A percentile compares a stretch with the other conserved stretches of the same genome.
These are phyloP conservation scores for Apis laboriosa DNA, from an alignment of 1,140 invertebrate species.

Conservation along the genomic window DNA sequence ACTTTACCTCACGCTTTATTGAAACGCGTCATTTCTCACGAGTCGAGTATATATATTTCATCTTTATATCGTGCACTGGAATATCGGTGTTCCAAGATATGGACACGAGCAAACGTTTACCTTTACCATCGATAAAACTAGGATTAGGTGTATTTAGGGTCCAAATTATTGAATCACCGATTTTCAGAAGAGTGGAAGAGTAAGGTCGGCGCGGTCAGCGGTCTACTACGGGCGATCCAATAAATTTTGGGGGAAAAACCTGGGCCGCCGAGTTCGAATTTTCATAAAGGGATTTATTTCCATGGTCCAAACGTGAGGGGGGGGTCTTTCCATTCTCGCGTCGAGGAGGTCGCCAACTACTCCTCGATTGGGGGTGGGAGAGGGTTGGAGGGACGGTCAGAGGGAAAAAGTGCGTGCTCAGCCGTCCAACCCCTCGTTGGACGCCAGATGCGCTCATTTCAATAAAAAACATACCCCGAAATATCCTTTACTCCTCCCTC, in stretches of 20 bases:
- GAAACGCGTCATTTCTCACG: background rate
- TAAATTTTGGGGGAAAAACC: conserved; percentile 66
- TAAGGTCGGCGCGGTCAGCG: conserved; percentile 53
- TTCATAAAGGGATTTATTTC: conserved; percentile 76
- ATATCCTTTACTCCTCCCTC: conserved; percentile 35
- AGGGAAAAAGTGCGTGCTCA: conserved; percentile 68
- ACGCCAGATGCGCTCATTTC: conserved; percentile 67
- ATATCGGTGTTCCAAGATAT: background rate
- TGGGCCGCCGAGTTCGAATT: conserved; percentile 63
- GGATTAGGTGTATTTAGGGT: conserved; percentile 33
- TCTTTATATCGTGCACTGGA: background rate
- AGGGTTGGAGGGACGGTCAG: background rate
- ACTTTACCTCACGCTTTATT: background rate
- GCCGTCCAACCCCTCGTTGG: conserved; percentile 48
- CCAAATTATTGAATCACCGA: conserved; percentile 27
- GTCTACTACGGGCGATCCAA: conserved; percentile 46
- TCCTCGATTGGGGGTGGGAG: background rate
- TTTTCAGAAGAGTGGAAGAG: background rate
- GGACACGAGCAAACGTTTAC: background rate
- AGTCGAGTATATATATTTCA: background rate
- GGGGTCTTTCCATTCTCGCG: conserved; percentile 62
- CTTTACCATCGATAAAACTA: conserved; percentile 27
- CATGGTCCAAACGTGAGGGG: conserved; percentile 14
- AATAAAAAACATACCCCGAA: conserved; percentile 64
- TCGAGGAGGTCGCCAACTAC: conserved; percentile 33